Conservation (phyloP, 1,140 invertebrate species). For the Solenopsis fugax region DNA sequence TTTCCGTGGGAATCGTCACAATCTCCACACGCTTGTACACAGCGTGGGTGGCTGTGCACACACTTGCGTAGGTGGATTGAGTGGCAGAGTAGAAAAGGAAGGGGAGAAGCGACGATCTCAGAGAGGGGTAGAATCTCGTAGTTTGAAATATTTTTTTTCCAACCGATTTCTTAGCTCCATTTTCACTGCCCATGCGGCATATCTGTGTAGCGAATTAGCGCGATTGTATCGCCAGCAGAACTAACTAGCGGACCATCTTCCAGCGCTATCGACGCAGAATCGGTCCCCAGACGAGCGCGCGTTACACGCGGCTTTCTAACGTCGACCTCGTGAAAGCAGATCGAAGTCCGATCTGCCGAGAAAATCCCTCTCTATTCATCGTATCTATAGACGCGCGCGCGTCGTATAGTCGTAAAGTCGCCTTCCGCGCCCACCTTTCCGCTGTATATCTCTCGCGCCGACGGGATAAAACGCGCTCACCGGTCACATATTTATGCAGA, state of each 20-base stretch:
- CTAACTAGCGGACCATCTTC: background rate
- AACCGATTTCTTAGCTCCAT: conserved; percentile 15
- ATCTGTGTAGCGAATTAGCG: conserved; percentile 20
- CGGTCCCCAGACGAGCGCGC: conserved; percentile 1
- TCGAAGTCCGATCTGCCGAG: conserved; percentile 52
- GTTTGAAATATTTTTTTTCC: conserved; percentile 37
- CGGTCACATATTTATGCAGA: conserved; percentile 42
- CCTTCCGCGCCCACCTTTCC: conserved; percentile 56
- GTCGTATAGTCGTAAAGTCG: conserved; percentile 62
- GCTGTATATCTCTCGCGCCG: conserved; percentile 44
- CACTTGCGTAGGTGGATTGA: conserved; percentile 70
- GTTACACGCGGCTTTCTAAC: conserved; percentile 51
- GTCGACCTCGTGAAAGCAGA: conserved; percentile 56
- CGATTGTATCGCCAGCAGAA: background rate
- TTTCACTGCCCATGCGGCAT: conserved; percentile 24
- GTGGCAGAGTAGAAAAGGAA: background rate
- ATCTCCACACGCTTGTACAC: conserved; percentile 43
- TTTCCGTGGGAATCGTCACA: conserved; percentile 74
- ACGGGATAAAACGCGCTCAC: conserved; percentile 48
- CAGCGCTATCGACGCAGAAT: background rate
- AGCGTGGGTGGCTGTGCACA: conserved; percentile 75
- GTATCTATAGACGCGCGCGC: conserved; percentile 56
- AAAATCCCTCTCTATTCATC: conserved; percentile 52
- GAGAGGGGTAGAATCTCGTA: conserved; percentile 15
- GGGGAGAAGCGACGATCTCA: conserved; percentile 46